A percentile compares a stretch with the other conserved stretches of the same genome.
Evolutionary conservation across 2,113 vertebrate genomes (phyloP).

Genomic region (Brienomyrus brachyistius): DNA sequence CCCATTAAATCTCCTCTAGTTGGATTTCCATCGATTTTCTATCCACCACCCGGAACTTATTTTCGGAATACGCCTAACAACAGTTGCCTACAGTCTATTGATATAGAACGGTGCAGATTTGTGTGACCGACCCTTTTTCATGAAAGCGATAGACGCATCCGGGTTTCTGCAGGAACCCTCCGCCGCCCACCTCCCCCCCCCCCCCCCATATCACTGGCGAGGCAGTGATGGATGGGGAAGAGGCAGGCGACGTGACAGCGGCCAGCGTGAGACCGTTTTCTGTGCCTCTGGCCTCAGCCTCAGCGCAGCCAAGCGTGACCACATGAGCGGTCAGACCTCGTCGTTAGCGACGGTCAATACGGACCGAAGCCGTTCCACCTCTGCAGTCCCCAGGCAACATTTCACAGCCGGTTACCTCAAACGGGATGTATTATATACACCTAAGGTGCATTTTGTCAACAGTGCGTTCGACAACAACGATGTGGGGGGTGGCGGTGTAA

Average conservation of each 20-base stretch:
- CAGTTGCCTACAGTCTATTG: background rate
- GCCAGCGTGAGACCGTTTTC: background rate
- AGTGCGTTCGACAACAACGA: background rate
- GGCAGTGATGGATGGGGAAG: background rate
- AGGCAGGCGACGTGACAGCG: background rate
- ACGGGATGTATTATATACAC: background rate
- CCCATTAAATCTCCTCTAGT: slow-evolving; percentile 11
- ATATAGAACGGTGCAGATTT: background rate
- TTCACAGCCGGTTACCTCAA: background rate
- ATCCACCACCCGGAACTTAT: background rate
- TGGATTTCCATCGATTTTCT: slow-evolving; percentile 19
- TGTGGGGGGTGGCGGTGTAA: background rate
- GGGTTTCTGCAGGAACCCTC: background rate
- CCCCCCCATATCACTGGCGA: background rate
- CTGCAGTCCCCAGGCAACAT: background rate
- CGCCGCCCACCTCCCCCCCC: background rate
- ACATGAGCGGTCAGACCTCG: background rate
- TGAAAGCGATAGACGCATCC: background rate
- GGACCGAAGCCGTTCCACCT: background rate
- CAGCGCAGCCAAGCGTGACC: background rate
- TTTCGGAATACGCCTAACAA: background rate
- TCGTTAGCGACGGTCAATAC: background rate
- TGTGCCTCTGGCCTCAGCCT: background rate
- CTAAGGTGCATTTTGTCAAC: slow-evolving; percentile 5
- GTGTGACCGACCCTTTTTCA: background rate